These are phyloP conservation scores for Pristis pectinata DNA, from an alignment of 2,797 vertebrate species.

Conservation along the genomic window DNA sequence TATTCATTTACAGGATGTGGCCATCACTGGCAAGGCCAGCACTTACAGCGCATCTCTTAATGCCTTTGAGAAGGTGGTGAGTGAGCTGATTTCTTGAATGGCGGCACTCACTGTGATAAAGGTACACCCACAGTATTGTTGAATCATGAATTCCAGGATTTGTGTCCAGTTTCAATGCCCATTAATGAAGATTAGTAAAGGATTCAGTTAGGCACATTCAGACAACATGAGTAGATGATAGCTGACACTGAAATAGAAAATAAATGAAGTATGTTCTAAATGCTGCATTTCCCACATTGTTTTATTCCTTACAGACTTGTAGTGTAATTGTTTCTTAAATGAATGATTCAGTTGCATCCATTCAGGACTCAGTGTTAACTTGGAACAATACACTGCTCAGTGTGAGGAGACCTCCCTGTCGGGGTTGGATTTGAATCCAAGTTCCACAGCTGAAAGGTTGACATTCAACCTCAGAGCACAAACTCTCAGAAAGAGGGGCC, in stretches of 20 bases:
- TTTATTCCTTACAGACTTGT: neutral
- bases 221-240: neutral
- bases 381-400: neutral
- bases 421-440: neutral
- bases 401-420: neutral
- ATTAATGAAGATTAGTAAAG: neutral
- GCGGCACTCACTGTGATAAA: too few relatives aligned
- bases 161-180: neutral
- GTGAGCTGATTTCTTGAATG: too few relatives aligned
- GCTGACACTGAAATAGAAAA: neutral
- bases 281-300: neutral
- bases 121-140: too few relatives aligned
- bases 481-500: neutral
- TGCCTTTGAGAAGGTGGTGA: too few relatives aligned
- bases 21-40: too few relatives aligned
- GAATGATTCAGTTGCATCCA: neutral
- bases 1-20: too few relatives aligned
- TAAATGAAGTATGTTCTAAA: neutral
- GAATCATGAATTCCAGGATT: too few relatives aligned
- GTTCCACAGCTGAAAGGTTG: neutral
- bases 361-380: neutral
- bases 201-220: neutral
- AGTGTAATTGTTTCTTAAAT: neutral
- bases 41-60: too few relatives aligned
- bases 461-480: neutral